phyloP scores from a whole-genome alignment of 2,888 invertebrate genomes.

The Lissocephala sabroskyi region DNA sequence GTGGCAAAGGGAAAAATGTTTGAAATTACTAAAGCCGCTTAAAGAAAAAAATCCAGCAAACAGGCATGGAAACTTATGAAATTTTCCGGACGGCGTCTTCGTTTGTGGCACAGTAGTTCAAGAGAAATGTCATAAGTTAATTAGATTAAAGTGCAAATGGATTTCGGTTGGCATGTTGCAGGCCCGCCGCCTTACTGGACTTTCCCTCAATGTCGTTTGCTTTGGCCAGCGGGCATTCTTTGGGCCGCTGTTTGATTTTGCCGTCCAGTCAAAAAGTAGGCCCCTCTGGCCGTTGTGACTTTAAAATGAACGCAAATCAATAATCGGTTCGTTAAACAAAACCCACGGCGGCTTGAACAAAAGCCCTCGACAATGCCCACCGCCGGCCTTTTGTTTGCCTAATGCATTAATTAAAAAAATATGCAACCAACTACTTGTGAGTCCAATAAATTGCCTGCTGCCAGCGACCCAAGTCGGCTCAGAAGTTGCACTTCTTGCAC shows the following conservation, averaged over 20 bases:
- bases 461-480: background rate
- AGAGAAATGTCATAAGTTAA: slow-evolving; percentile 59
- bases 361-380: background rate
- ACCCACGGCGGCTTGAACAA: background rate
- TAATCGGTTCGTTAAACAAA: background rate
- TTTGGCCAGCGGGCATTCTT: slow-evolving; percentile 23
- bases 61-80: too few species aligned
- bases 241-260: slow-evolving; percentile 27
- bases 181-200: slow-evolving; percentile 7
- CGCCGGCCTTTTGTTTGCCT: background rate
- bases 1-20: slow-evolving; percentile 22
- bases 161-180: background rate
- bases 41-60: slow-evolving; percentile 8
- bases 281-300: too few species aligned
- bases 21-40: slow-evolving; percentile 67
- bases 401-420: slow-evolving; percentile 46
- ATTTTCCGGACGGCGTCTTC: background rate
- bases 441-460: slow-evolving; percentile 43
- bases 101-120: slow-evolving; percentile 59
- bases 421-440: slow-evolving; percentile 36
- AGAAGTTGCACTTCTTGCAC: too few species aligned
- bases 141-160: slow-evolving; percentile 49
- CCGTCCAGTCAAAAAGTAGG: slow-evolving; percentile 37
- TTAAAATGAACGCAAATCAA: background rate
- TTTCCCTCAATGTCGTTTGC: slow-evolving; percentile 58